Conservation (phyloP, 2,113 vertebrate species). For the Ascaphus truei region DNA sequence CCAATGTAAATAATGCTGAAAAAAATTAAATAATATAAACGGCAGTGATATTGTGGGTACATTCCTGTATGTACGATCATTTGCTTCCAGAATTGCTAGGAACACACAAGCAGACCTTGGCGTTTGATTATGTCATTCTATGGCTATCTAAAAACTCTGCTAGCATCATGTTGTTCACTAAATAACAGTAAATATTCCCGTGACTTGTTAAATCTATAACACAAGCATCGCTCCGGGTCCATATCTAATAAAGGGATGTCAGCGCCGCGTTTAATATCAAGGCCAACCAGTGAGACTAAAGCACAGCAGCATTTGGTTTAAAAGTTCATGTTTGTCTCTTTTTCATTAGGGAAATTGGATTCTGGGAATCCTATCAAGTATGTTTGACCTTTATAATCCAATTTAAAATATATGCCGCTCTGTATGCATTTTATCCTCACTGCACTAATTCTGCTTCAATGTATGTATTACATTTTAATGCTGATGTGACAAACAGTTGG, state of each 20-base stretch:
- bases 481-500: neutral
- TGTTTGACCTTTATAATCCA: conserved; percentile 23
- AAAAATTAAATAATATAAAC: too few species aligned
- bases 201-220: neutral
- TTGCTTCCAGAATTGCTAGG: too few species aligned
- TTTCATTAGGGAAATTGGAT: conserved; percentile 11
- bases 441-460: neutral
- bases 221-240: neutral
- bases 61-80: too few species aligned
- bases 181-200: neutral
- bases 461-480: conserved; percentile 6
- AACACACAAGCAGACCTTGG: too few species aligned
- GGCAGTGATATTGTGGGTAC: too few species aligned
- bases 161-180: neutral
- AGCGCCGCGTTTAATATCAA: neutral
- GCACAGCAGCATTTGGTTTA: neutral
- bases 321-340: conserved; percentile 9
- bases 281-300: neutral
- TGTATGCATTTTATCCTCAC: neutral
- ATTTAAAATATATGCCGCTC: neutral
- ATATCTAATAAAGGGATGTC: neutral
- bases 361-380: conserved; percentile 12
- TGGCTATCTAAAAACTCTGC: neutral
- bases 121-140: neutral
- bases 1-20: too few species aligned